These are phyloP conservation scores for Torymus texanus DNA, from an alignment of 2,888 invertebrate genomes.

Conservation along the genomic window DNA sequence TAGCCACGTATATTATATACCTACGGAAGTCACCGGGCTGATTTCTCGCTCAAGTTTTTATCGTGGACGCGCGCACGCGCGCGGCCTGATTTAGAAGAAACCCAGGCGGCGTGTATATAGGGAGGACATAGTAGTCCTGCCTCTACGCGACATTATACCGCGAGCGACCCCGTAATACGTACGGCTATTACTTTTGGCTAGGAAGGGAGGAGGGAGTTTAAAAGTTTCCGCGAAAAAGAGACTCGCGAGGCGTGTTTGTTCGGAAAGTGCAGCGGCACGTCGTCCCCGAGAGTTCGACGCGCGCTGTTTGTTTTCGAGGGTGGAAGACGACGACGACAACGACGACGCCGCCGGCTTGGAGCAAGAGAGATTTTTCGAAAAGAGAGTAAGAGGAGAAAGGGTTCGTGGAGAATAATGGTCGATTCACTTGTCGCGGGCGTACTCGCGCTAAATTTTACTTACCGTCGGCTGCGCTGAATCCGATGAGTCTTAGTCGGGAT, in stretches of 20 bases:
- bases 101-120: too few relatives aligned
- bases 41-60: conserved; percentile 44
- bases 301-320: conserved; percentile 4
- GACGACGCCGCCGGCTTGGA: neutral
- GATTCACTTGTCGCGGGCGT: too few relatives aligned
- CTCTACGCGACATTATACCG: conserved; percentile 19
- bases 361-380: neutral
- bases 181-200: conserved; percentile 16
- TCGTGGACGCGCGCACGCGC: neutral
- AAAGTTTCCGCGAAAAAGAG: conserved; percentile 6
- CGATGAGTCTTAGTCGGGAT: too few relatives aligned
- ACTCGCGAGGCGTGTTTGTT: neutral
- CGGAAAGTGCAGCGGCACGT: neutral
- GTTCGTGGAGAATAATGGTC: too few relatives aligned
- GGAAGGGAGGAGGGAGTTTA: neutral
- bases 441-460: too few relatives aligned
- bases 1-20: neutral
- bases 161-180: neutral
- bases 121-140: too few relatives aligned
- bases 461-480: too few relatives aligned
- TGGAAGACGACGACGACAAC: too few relatives aligned
- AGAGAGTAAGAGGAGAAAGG: neutral
- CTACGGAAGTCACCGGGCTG: conserved; percentile 42
- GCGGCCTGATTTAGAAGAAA: conserved; percentile 10
- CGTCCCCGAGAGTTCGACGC: neutral